Evolutionary conservation across 2,797 vertebrate genomes (phyloP).

Genomic region (Rhinogobio ventralis): DNA sequence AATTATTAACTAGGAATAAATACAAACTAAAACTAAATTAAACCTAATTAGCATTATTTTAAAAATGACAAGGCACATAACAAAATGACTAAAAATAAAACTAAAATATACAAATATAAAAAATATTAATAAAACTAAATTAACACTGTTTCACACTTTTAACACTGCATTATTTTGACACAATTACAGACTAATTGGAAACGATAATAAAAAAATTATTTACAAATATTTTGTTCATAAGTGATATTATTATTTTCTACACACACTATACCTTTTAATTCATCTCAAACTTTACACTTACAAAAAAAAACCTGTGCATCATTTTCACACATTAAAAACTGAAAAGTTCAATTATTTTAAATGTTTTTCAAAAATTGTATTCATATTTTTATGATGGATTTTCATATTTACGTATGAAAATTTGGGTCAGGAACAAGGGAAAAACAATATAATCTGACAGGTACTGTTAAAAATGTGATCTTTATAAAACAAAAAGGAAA

Average conservation of each 20-base stretch:
- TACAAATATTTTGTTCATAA: not conserved
- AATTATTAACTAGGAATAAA: not conserved
- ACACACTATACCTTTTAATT: not conserved
- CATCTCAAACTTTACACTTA: not conserved
- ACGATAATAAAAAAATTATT: not conserved
- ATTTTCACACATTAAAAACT: not conserved
- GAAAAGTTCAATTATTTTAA: not conserved
- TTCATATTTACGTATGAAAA: not conserved
- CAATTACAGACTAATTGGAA: not conserved
- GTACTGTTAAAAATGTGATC: not conserved
- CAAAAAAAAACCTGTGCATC: fast-evolving
- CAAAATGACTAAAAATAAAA: not conserved
- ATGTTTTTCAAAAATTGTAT: not conserved
- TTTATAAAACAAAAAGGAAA: not conserved
- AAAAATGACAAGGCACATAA: not conserved
- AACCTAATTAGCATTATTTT: not conserved
- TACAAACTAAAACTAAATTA: not conserved
- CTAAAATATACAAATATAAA: not conserved
- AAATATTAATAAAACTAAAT: no score
- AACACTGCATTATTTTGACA: not conserved
- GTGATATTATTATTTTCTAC: not conserved
- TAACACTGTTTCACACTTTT: not conserved
- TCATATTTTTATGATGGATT: not conserved
- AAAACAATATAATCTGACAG: not conserved
- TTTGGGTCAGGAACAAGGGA: not conserved